Percentiles rank a stretch among this genome's conserved stretches.
phyloP scores from a whole-genome alignment of 2,113 vertebrate species.

The Rhineura floridana region DNA sequence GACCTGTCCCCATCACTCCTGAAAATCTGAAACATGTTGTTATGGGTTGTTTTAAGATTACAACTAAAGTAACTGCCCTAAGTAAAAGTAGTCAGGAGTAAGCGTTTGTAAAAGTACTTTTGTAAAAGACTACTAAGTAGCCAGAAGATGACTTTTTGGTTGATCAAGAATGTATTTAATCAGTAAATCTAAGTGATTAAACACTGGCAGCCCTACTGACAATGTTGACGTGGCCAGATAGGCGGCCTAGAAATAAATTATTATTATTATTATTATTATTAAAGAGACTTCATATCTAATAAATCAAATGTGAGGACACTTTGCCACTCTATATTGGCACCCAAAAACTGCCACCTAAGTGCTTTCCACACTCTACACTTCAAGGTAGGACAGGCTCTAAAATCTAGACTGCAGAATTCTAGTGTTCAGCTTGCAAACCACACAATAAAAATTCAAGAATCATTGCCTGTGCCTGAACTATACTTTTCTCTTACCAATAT shows the following conservation, averaged over 20 bases:
- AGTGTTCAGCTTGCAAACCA: neutral
- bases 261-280: no score
- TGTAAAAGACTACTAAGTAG: no score
- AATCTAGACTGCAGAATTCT: neutral
- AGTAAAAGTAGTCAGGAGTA: no score
- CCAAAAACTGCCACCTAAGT: neutral
- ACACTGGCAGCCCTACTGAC: no score
- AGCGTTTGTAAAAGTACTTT: no score
- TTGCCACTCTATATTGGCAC: neutral
- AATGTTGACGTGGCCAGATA: no score
- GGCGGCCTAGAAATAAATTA: no score
- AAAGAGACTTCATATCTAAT: neutral
- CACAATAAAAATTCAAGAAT: slow-evolving; percentile 9
- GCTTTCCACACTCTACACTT: neutral
- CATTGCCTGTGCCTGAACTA: neutral
- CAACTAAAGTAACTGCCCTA: no score
- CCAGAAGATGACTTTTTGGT: no score
- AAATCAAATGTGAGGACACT: neutral
- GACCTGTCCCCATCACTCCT: no score
- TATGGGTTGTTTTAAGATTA: no score
- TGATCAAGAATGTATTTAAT: neutral
- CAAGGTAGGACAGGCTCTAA: neutral
- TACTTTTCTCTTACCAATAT: slow-evolving; percentile 79
- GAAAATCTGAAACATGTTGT: no score
- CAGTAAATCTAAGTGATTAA: neutral